These are phyloP conservation scores for Spodoptera frugiperda DNA, from an alignment of 1,140 invertebrate genomes.

Conservation along the genomic window DNA sequence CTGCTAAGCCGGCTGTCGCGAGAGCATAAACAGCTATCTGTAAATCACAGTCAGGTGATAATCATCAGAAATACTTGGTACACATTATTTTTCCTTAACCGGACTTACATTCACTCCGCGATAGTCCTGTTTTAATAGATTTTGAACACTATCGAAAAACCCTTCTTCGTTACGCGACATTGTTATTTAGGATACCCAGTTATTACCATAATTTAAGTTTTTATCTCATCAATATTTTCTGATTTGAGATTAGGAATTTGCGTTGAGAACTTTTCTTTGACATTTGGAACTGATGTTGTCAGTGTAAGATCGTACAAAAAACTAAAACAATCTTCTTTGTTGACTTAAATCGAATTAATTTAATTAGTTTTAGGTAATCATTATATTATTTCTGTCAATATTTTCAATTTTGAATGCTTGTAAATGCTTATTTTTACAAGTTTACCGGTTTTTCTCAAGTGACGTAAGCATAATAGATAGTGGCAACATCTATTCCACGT, in stretches of 20 bases:
- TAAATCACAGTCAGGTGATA: slow-evolving; percentile 64
- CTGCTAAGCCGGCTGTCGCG: slow-evolving; percentile 79
- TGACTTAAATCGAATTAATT: too few relatives aligned
- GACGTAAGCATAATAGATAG: neutral
- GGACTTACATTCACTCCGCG: slow-evolving; percentile 78
- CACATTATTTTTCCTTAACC: slow-evolving; percentile 32
- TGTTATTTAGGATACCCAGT: slow-evolving; percentile 56
- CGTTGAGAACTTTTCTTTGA: slow-evolving; percentile 55
- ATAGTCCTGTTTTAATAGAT: slow-evolving; percentile 78
- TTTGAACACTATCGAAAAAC: slow-evolving; percentile 70
- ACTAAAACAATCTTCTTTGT: too few relatives aligned
- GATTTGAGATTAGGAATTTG: slow-evolving; percentile 54
- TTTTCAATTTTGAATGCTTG: too few relatives aligned
- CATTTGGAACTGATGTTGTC: slow-evolving; percentile 20
- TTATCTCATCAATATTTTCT: slow-evolving; percentile 82
- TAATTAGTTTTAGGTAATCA: too few relatives aligned
- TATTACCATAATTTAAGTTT: slow-evolving; percentile 71
- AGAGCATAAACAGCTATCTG: slow-evolving; percentile 85
- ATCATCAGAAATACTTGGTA: slow-evolving; percentile 39
- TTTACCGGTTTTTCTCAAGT: too few relatives aligned
- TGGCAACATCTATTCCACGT: slow-evolving; percentile 73
- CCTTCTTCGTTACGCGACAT: slow-evolving; percentile 74
- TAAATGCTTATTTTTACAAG: too few relatives aligned
- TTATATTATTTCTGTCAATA: too few relatives aligned
- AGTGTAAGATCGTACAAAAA: too few relatives aligned